These are phyloP conservation scores for Panopea generosa DNA, from an alignment of 2,888 invertebrate species.

Conservation along the genomic window DNA sequence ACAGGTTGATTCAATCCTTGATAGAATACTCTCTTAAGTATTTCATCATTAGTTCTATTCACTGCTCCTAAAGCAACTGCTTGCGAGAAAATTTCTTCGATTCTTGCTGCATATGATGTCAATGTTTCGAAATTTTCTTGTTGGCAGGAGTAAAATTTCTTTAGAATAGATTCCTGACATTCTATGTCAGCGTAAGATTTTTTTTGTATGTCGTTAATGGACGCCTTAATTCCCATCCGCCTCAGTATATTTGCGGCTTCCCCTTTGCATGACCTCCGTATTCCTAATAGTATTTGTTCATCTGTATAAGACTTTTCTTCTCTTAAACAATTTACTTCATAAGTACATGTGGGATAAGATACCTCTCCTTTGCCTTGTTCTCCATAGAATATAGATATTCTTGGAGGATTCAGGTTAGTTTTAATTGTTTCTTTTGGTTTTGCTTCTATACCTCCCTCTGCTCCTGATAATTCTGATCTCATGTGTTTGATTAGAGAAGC, in stretches of 20 bases:
- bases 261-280: background rate
- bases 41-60: background rate
- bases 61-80: constrained; percentile 4
- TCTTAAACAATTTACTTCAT: background rate
- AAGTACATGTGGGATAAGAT: background rate
- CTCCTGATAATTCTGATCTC: too few relatives aligned
- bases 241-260: constrained; percentile 6
- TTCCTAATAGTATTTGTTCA: background rate
- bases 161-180: background rate
- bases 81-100: constrained; percentile 14
- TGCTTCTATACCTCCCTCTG: too few relatives aligned
- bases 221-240: background rate
- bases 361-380: background rate
- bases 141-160: constrained; percentile 11
- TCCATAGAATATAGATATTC: background rate
- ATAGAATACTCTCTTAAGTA: constrained; percentile 6
- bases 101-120: background rate
- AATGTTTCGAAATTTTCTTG: background rate
- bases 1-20: constrained; percentile 3
- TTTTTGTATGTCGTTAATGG: background rate
- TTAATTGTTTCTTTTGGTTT: too few relatives aligned
- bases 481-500: too few relatives aligned
- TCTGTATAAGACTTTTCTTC: background rate
- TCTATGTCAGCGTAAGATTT: constrained; percentile 7
- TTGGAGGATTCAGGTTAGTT: background rate